Conservation (phyloP, 2,797 vertebrate species). For the Fratercula arctica region DNA sequence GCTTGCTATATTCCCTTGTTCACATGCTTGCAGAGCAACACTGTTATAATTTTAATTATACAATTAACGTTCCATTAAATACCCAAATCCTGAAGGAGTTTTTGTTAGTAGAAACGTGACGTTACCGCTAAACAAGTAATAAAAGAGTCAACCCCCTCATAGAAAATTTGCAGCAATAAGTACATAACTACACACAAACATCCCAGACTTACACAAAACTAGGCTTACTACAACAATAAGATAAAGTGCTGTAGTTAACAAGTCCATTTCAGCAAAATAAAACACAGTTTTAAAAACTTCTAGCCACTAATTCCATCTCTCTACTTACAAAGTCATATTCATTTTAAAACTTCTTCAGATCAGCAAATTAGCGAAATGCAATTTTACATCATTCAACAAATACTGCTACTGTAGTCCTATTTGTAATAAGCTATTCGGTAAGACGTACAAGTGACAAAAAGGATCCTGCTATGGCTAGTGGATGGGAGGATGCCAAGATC, state of each 20-base stretch:
- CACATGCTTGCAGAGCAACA: constrained; percentile 83
- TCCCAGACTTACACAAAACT: constrained; percentile 74
- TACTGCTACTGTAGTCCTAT: constrained; percentile 44
- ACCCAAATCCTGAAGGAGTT: constrained; percentile 82
- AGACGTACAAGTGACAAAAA: constrained; percentile 72
- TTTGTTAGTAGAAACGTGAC: constrained; percentile 94
- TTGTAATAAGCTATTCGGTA: constrained; percentile 44
- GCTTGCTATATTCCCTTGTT: constrained; percentile 82
- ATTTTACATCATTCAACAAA: constrained; percentile 42
- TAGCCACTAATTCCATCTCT: constrained; percentile 60
- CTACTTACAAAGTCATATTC: constrained; percentile 53
- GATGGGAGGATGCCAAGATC: constrained; percentile 72
- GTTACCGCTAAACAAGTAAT: constrained; percentile 99
- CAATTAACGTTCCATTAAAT: constrained; percentile 79
- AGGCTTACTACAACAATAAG: constrained; percentile 69
- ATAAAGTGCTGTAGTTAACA: constrained; percentile 62
- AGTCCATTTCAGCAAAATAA: constrained; percentile 58
- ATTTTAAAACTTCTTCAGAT: constrained; percentile 30
- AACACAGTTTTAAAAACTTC: constrained; percentile 41
- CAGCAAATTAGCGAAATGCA: constrained; percentile 48
- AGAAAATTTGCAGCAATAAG: constrained; percentile 77
- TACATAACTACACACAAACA: constrained; percentile 76
- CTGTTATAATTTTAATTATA: constrained; percentile 77
- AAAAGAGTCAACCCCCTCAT: constrained; percentile 99
- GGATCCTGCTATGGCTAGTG: constrained; percentile 69